These are phyloP conservation scores for Meteorus sp. DNA, from an alignment of 1,140 invertebrate genomes.

Conservation along the genomic window DNA sequence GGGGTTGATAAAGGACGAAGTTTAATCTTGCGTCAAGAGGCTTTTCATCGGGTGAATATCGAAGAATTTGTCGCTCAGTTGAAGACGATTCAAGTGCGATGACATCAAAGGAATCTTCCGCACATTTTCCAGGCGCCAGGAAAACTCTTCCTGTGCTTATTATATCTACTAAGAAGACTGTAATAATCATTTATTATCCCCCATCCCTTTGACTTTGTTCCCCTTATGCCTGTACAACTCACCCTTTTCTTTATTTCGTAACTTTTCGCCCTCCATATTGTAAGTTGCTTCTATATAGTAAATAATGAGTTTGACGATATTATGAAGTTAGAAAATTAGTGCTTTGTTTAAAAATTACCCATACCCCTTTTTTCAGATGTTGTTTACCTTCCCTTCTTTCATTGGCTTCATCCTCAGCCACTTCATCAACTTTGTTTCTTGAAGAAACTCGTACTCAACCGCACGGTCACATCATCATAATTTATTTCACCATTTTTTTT, in stretches of 20 bases:
- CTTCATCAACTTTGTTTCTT: conserved; percentile 27
- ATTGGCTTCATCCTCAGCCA: not conserved
- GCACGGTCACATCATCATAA: not conserved
- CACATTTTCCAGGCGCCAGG: not conserved
- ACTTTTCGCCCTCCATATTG: not conserved
- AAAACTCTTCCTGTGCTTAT: conserved; percentile 17
- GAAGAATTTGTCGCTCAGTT: conserved; percentile 59
- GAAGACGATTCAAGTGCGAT: conserved; percentile 44
- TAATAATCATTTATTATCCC: conserved; percentile 60
- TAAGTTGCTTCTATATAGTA: conserved; percentile 20
- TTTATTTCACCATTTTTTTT: not conserved
- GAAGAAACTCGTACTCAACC: conserved; percentile 1
- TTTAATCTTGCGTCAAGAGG: conserved; percentile 38
- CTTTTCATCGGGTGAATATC: conserved; percentile 59
- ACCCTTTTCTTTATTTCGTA: no score
- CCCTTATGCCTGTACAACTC: not conserved
- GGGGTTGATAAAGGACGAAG: conserved; percentile 18
- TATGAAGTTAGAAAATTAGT: conserved; percentile 50
- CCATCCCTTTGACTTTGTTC: not conserved
- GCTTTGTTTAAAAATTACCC: conserved; percentile 61
- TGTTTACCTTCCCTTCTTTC: not conserved
- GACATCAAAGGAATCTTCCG: conserved; percentile 52
- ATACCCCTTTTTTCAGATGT: conserved; percentile 17
- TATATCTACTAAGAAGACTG: conserved; percentile 20
- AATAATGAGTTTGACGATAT: conserved; percentile 48